Evolutionary conservation across 2,797 vertebrate genomes (phyloP), one percentile per base, ranked within the genome.

Genomic region (Halcyon chelicuti): DNA sequence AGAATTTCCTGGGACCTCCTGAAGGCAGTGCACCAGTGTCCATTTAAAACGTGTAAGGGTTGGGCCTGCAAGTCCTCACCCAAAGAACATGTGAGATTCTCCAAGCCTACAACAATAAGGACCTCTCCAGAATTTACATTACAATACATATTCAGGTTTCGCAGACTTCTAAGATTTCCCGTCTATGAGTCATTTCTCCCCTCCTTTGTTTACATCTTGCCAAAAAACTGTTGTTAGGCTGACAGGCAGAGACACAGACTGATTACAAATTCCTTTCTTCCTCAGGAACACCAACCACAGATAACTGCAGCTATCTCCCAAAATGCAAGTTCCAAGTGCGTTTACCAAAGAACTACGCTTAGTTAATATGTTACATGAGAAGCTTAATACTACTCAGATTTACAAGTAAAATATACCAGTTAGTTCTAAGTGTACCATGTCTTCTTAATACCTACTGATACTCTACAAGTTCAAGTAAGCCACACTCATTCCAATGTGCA

Each of bases 11-110:
- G 13, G 37, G 21, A 54, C 54, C 7, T 84, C n/a, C n/a, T 49
- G 14, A 70, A 73, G 20, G 35, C 20, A 65, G 3, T 3, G 17
- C 39, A 54, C 23, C 20, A 29, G 14, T 22, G 14, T 26, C 29
- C 52, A 44, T 25, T 66, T 33, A 70, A 72, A 72, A 31, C 2
- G 8, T 5, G 22, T 9, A 72, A 54, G 14, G 5, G 4, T 49
- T 76, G 65, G 58, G 26, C 16, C 47, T 66, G 12, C 29, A 58
- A 82, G 33, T 57, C 55, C 12, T 83, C 2, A 0, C 6, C 10
- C 37, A 67, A 18, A 3, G 23, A 55, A 71, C 0, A 0, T 26
- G 11, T 33, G 9, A 79, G 33, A 54, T 26, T 55, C 29, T 51
- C 39, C 52, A 68, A 47, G n/a, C 25, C 26, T 67, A 20, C 2